Evolutionary conservation across 2,113 vertebrate species (phyloP), one percentile per base, ranked within the genome.

Genomic region (Corapipo altera): DNA sequence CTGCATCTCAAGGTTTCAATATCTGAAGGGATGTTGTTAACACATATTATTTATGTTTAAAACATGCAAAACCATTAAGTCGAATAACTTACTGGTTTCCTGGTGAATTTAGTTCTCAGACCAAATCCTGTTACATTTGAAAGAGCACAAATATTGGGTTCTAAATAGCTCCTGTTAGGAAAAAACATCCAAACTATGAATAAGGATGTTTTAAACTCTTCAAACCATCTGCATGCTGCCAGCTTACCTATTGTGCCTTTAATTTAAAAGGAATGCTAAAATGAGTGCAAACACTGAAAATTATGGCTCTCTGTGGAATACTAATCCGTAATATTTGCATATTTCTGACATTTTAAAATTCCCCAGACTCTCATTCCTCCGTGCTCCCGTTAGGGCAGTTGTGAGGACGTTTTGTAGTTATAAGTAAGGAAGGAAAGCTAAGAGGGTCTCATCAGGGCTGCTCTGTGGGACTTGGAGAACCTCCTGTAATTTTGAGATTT

Each of bases 251-350:
- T 95, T 94, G 92, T 92, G 91, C 58, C 69, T 87, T 93, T 95
- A 94, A 94, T 96, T 96, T 95, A 91, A 95, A 96, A 91, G 83
- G 62, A 84, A 89, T 81, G 58, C 44, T 93, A 91, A 94, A 96
- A 65, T 64, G 91, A 95, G 62, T 88, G 91, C 91, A 96, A 96
- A 97, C 81, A 89, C 85, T 89, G 91, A 78, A 94, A 96, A 93
- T 93, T 41, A 93, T 26, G 83, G 70, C 76, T 85, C 92, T 84
- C 77, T 54, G 44, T 89, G 92, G 96, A 96, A 92, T 92, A 82
- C 89, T 94, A 87, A 93, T 89, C 76, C 0, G 0, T 13, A 61
- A 67, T 89, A 91, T 93, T 93, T 93, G 66, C 74, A 82, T 91
- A 79, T 93, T 92, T 89, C 91, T 96, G 69, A 69, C 92, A 66